Percentiles rank a stretch among this genome's conserved stretches.
Evolutionary conservation across 2,113 vertebrate genomes (phyloP).

Genomic region (Plecturocebus donacophilus): DNA sequence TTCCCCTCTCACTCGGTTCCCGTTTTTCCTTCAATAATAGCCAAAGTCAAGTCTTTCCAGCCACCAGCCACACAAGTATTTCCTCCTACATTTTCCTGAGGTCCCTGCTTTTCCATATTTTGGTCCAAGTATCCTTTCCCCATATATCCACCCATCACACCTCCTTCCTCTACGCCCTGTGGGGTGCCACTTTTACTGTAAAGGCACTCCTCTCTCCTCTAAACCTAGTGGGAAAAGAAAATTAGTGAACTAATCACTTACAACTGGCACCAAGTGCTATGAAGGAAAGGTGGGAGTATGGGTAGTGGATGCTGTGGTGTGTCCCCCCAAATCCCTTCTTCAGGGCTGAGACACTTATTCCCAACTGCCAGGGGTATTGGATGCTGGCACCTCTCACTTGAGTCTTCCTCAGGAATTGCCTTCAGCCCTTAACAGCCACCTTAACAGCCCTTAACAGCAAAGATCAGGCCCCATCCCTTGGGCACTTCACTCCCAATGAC

Average conservation of each 20-base stretch:
- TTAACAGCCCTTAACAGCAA: not conserved
- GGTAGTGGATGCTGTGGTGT: fast-evolving
- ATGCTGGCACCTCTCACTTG: not conserved
- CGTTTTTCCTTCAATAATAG: not conserved
- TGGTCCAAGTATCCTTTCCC: not conserved
- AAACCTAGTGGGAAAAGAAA: not conserved
- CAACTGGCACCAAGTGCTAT: not conserved
- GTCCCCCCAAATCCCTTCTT: fast-evolving
- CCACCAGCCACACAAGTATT: not conserved
- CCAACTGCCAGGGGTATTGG: not conserved
- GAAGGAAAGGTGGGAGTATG: not conserved
- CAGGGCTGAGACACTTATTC: not conserved
- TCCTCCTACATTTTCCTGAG: not conserved
- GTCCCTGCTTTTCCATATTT: not conserved
- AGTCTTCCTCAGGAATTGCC: not conserved
- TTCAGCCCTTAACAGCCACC: not conserved
- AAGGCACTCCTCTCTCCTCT: not conserved
- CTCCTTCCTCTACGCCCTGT: not conserved
- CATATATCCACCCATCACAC: not conserved
- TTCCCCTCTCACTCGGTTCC: not conserved
- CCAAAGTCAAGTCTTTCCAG: not conserved
- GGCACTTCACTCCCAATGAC: not conserved
- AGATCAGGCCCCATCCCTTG: not conserved
- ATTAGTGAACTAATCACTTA: not conserved
- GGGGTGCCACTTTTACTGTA: not conserved